Percentiles rank a stretch among this genome's conserved stretches.
phyloP scores from a whole-genome alignment of 2,113 vertebrate genomes.

The Galemys pyrenaicus region DNA sequence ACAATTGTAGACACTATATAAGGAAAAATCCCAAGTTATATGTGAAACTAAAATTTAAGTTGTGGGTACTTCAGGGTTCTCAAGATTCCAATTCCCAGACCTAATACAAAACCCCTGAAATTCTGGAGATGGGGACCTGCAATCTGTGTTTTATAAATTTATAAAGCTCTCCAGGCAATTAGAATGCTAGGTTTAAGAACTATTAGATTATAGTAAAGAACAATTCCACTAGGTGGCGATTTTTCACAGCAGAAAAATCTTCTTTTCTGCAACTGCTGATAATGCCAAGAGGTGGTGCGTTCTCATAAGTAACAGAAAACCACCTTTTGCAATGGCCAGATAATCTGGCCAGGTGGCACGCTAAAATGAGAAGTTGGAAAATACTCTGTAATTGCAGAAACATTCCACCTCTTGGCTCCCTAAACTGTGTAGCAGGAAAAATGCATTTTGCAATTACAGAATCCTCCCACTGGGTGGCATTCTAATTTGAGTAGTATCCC shows the following conservation, averaged over 20 bases:
- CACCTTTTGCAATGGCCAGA: neutral
- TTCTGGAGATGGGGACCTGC: neutral
- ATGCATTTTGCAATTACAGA: neutral
- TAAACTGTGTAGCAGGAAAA: neutral
- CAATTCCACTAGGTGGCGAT: neutral
- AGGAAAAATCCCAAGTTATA: neutral
- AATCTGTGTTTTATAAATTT: constrained; percentile 9
- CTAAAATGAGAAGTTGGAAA: neutral
- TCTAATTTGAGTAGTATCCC: neutral
- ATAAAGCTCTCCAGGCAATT: neutral
- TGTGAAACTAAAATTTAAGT: neutral
- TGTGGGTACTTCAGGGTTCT: neutral
- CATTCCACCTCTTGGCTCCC: neutral
- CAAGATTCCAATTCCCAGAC: neutral
- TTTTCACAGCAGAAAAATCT: neutral
- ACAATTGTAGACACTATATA: neutral
- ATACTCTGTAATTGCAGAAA: neutral
- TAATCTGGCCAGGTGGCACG: neutral
- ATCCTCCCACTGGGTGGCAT: neutral
- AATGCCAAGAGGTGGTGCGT: neutral
- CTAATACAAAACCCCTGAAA: neutral
- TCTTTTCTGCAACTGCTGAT: no score
- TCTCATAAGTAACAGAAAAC: neutral
- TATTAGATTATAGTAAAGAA: neutral
- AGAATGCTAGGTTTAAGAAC: neutral